Evolutionary conservation across 2,888 invertebrate genomes (phyloP), one percentile per base, ranked within the genome.

Genomic region (Trimorus sp.): DNA sequence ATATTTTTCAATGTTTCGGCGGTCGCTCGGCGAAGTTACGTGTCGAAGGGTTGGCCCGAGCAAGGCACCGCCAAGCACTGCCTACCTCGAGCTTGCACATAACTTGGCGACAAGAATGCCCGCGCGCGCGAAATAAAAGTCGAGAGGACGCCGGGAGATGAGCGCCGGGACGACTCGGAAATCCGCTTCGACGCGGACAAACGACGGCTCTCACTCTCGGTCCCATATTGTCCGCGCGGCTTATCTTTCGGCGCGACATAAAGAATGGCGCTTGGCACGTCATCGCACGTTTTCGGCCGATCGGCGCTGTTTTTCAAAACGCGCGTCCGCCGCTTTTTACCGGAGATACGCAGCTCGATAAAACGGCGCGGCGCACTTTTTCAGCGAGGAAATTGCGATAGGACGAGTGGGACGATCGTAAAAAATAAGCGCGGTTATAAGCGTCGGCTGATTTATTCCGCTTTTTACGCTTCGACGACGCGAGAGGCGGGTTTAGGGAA

Each of bases 1-100:
- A 89, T 88, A 89, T 89, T 89, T 89, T 88, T 89, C 87, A 86
- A 87, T 88, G 89, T 89, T 84, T 86, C 87, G 86, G 65, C 88
- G 87, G 83, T 87, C 1, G 26, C 84, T 84, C 79, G 69, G 62
- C 71, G 60, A 71, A 74, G 65, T 83, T 80, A 76, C 70, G 75
- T 66, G 79, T 83, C 84, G 83, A 84, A 82, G 85, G 86, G 84
- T 82, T 83, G 87, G 86, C 86, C 87, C 86, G 87, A 86, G 89
- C 89, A 82, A 89, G 90, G 89, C 84, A 90, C 89, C 73, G 87
- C 88, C 90, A 88, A 89, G 90, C 86, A 89, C 90, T 86, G 86
- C 87, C 87, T 87, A 85, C 83, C 85, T 85, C 87, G 76, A 40
- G 40, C 76, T 81, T 71, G 12, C 59, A 62, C 77, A 77, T 79